These are phyloP conservation scores for Cheilosia vernalis DNA, from an alignment of 2,888 invertebrate genomes.

Conservation along the genomic window DNA sequence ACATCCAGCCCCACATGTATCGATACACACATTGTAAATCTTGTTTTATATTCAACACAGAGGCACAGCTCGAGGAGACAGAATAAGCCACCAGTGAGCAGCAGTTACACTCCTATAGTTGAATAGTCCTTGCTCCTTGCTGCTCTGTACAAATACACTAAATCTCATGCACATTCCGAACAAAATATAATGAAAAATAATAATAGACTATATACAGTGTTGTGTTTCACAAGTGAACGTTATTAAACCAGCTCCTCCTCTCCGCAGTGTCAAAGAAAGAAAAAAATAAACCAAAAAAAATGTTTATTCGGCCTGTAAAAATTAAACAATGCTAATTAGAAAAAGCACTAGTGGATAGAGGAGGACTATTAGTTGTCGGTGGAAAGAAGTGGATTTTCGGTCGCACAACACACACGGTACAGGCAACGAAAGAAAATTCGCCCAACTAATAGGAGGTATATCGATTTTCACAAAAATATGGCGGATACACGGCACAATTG, in stretches of 20 bases:
- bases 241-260: slow-evolving; percentile 11
- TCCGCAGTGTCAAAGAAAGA: neutral
- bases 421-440: slow-evolving; percentile 70
- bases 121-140: slow-evolving; percentile 51
- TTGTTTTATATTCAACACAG: slow-evolving; percentile 53
- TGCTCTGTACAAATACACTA: slow-evolving; percentile 36
- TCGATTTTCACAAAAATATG: slow-evolving; percentile 75
- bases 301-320: slow-evolving; percentile 35
- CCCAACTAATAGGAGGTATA: slow-evolving; percentile 75
- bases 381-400: slow-evolving; percentile 45
- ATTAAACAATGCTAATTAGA: slow-evolving; percentile 70
- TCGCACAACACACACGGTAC: slow-evolving; percentile 55
- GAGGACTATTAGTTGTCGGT: slow-evolving; percentile 43
- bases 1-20: slow-evolving; percentile 28
- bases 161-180: slow-evolving; percentile 36
- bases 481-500: slow-evolving; percentile 63
- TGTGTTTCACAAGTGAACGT: slow-evolving; percentile 39
- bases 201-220: slow-evolving; percentile 24
- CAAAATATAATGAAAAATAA: slow-evolving; percentile 25
- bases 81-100: slow-evolving; percentile 20
- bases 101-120: slow-evolving; percentile 44
- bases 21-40: neutral
- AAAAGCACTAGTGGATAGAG: slow-evolving; percentile 64
- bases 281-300: no score
- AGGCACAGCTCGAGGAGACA: slow-evolving; percentile 15